phyloP scores from a whole-genome alignment of 2,113 vertebrate genomes.

The Prionailurus viverrinus region DNA sequence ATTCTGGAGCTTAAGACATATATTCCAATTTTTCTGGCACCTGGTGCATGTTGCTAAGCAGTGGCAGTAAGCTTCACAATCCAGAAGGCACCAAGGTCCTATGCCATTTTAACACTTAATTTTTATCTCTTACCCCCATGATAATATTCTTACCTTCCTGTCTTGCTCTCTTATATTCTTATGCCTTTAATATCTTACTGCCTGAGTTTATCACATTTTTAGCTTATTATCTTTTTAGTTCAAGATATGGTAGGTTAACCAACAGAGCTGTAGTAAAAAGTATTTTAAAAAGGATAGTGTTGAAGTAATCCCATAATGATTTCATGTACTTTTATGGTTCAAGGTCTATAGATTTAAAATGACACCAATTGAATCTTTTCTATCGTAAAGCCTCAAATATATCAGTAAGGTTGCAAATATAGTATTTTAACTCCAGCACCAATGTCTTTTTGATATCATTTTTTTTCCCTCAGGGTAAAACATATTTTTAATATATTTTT shows the following conservation, averaged over 20 bases:
- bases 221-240: slow-evolving; percentile 46
- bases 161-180: neutral
- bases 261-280: slow-evolving; percentile 38
- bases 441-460: slow-evolving; percentile 30
- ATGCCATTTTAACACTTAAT: slow-evolving; percentile 33
- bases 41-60: slow-evolving; percentile 21
- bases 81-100: neutral
- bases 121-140: neutral
- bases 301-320: slow-evolving; percentile 40
- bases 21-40: slow-evolving; percentile 44
- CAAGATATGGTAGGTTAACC: slow-evolving; percentile 21
- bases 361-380: slow-evolving; percentile 8
- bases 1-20: slow-evolving; percentile 27
- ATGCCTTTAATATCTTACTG: neutral
- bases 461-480: neutral
- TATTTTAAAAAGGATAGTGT: slow-evolving; percentile 55
- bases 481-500: slow-evolving; percentile 40
- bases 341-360: slow-evolving; percentile 51
- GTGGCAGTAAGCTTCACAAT: neutral
- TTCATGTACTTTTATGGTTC: slow-evolving; percentile 37
- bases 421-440: slow-evolving; percentile 29
- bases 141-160: neutral
- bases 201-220: slow-evolving; percentile 16
- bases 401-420: neutral
- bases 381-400: neutral